These are phyloP conservation scores for Acrobasis consociella DNA, from an alignment of 2,888 invertebrate genomes.

Conservation along the genomic window DNA sequence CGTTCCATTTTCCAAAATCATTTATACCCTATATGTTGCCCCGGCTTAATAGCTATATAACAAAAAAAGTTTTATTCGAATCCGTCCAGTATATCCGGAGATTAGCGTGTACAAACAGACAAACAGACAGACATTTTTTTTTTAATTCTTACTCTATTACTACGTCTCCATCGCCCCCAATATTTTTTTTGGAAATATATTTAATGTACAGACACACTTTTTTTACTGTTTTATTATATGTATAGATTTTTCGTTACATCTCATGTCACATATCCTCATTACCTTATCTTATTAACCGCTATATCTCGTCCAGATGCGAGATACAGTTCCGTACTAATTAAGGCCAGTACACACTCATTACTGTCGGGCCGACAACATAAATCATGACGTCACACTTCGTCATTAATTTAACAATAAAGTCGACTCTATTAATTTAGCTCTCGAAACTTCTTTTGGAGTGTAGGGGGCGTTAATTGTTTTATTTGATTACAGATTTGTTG, in stretches of 20 bases:
- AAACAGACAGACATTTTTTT: no score
- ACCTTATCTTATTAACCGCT: constrained; percentile 11
- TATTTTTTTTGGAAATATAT: no score
- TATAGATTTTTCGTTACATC: neutral
- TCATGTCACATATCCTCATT: constrained; percentile 10
- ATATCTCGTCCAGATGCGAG: constrained; percentile 11
- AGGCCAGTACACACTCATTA: constrained; percentile 12
- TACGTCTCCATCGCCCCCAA: no score
- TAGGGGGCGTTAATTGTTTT: constrained; percentile 1
- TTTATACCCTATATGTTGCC: no score
- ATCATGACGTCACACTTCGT: constrained; percentile 20
- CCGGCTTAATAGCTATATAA: no score
- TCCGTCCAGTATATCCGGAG: no score
- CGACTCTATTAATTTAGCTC: constrained; percentile 4
- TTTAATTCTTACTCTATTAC: no score
- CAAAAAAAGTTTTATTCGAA: no score
- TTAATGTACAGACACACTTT: no score
- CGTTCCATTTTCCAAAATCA: no score
- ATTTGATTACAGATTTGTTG: constrained; percentile 8
- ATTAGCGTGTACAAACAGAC: no score
- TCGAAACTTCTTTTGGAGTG: neutral
- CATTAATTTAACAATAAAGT: constrained; percentile 15
- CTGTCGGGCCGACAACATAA: constrained; percentile 13
- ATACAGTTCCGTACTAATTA: constrained; percentile 18
- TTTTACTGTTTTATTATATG: no score